Evolutionary conservation across 2,113 vertebrate species (phyloP), one percentile per base, ranked within the genome.

Genomic region (Nesogale talazaci): DNA sequence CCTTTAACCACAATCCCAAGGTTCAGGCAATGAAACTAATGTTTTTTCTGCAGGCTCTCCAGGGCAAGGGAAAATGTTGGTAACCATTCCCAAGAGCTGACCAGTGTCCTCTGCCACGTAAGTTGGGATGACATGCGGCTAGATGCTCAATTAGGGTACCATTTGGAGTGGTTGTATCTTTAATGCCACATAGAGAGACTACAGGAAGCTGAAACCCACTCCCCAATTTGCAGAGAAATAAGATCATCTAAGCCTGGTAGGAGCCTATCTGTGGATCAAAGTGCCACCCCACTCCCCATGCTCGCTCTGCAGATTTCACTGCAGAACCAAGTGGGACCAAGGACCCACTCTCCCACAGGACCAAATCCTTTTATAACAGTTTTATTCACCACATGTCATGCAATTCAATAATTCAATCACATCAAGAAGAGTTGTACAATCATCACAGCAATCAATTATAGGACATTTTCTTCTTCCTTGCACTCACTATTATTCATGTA

Each of bases 271-370:
- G 1, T 15, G 38, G 2, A 3, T 57, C 42, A n/a, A 34, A 19
- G 11, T 2, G 6, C 40, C 81, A 27, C 40, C 46, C 5, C 0
- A 22, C 77, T 3, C 20, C 1, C 0, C 1, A 63, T 2, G 40
- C 22, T 12, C 34, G 34, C 11, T 67, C 10, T 19, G 0, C 2
- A 9, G 15, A 70, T 10, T 14, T 16, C 27, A 34, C 19, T 29
- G 31, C 31, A 2, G 10, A 70, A n/a, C n/a, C 31, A 19, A 34
- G 6, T 70, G 31, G 7, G 16, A 70, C n/a, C n/a, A n/a, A n/a
- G n/a, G n/a, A n/a, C n/a, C n/a, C n/a, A n/a, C n/a, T n/a, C n/a
- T n/a, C n/a, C n/a, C n/a, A n/a, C n/a, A n/a, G n/a, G n/a, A n/a
- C n/a, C n/a, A n/a, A n/a, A n/a, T n/a, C n/a, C n/a, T n/a, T n/a